Conservation (phyloP, 2,888 invertebrate genomes). For the Cosmia pyralina region DNA sequence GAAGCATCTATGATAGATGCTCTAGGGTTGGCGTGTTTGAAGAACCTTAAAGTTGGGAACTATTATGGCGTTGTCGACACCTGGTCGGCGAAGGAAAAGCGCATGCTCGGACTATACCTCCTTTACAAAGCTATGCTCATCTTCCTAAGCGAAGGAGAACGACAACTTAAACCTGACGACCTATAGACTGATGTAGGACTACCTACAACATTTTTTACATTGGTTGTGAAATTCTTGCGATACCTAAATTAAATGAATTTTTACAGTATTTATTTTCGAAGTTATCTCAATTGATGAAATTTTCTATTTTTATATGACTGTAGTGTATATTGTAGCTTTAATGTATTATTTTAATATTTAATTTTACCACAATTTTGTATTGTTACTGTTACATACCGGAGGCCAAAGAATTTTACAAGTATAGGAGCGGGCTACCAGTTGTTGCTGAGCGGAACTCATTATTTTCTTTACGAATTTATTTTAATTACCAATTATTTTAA, state of each 20-base stretch:
- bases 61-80: slow-evolving; percentile 94
- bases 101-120: slow-evolving; percentile 94
- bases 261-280: slow-evolving; percentile 52
- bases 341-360: slow-evolving; percentile 55
- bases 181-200: slow-evolving; percentile 81
- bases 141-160: slow-evolving; percentile 96
- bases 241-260: slow-evolving; percentile 61
- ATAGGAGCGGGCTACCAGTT: slow-evolving; percentile 40
- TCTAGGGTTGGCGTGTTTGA: slow-evolving; percentile 93
- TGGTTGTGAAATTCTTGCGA: slow-evolving; percentile 68
- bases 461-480: slow-evolving; percentile 11
- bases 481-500: background rate
- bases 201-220: slow-evolving; percentile 52
- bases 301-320: slow-evolving; percentile 42
- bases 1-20: slow-evolving; percentile 99
- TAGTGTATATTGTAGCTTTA: slow-evolving; percentile 63
- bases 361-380: slow-evolving; percentile 49
- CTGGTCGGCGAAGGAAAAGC: slow-evolving; percentile 93
- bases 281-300: slow-evolving; percentile 53
- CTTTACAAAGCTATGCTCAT: slow-evolving; percentile 95
- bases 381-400: slow-evolving; percentile 58
- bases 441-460: background rate
- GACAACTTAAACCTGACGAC: slow-evolving; percentile 95
- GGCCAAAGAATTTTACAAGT: slow-evolving; percentile 63
- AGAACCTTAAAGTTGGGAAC: slow-evolving; percentile 94